Evolutionary conservation across 2,113 vertebrate genomes (phyloP), one percentile per base, ranked within the genome.

Genomic region (Pseudorhombus dupliciocellatus): DNA sequence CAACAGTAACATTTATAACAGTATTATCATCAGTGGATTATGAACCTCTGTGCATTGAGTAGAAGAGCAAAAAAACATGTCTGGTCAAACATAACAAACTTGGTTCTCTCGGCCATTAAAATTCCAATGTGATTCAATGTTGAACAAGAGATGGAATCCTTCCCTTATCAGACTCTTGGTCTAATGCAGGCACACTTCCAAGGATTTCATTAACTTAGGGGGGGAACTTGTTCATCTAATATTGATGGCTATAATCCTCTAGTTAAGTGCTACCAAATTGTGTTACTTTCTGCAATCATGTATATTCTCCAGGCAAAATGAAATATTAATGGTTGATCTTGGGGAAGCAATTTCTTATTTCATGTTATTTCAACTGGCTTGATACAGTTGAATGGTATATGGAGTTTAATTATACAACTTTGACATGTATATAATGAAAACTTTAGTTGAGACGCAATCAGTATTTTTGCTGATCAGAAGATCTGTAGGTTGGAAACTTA

Each of bases 221-320:
- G 66, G 66, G 70, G 70, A 78, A 90, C 83, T 85, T 90, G 80
- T 91, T 93, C 88, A 92, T 92, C 79, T 87, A 91, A 93, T 92
- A 93, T 92, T 92, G 85, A 93, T 91, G 87, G 80, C 70, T 79
- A 84, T 90, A 89, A 91, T 92, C 83, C 88, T 85, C 83, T 78
- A 86, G 84, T 88, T 90, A 93, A 91, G 90, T 87, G 72, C 82
- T 85, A 90, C 89, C 87, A 91, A 90, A 90, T 84, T 90, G 83
- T 85, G 84, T 87, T 89, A 86, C 86, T 89, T 92, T 89, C 81
- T 77, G 61, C 74, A 89, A 88, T 91, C 87, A 88, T 90, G 84
- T 80, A 85, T 66, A 85, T 89, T 86, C 87, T 73, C 44, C 79
- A 58, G 89, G 88, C 87, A 84, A 91, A 87, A 91, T 90, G 58